Evolutionary conservation across 1,140 invertebrate genomes (phyloP).

Genomic region (Phymorhynchus buccinoides): DNA sequence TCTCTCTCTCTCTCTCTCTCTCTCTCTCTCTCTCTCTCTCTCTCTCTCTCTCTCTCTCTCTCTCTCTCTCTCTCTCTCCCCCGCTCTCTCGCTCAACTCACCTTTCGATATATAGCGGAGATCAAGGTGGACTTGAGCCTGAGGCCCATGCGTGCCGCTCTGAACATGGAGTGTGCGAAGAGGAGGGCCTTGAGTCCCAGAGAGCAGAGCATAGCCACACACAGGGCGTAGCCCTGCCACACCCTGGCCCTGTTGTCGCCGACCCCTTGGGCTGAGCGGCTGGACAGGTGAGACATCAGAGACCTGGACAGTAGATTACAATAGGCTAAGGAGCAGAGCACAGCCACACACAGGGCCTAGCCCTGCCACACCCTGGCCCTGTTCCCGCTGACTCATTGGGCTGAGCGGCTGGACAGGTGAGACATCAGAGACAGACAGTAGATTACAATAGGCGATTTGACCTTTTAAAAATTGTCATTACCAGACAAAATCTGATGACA

Average conservation of each 20-base stretch:
- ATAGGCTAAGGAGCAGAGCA: background rate
- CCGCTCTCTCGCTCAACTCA: constrained; percentile 23
- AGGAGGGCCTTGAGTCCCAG: constrained; percentile 27
- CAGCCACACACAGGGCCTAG: constrained; percentile 15
- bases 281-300: constrained; percentile 2
- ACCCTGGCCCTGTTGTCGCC: too few species aligned
- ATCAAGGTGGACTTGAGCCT: constrained; percentile 43
- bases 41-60: too few species aligned
- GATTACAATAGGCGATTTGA: too few species aligned
- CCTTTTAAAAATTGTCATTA: too few species aligned
- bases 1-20: too few species aligned
- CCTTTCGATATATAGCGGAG: constrained; percentile 47
- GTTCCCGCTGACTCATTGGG: too few species aligned
- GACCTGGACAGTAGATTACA: too few species aligned
- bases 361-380: constrained; percentile 37
- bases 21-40: too few species aligned
- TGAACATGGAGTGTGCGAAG: constrained; percentile 39
- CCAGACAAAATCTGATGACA: too few species aligned
- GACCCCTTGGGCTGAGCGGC: background rate
- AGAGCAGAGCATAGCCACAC: background rate
- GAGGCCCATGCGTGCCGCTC: constrained; percentile 29
- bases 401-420: background rate
- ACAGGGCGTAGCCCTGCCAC: constrained; percentile 35
- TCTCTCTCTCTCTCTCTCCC: too few species aligned
- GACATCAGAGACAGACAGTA: constrained; percentile 6